phyloP scores from a whole-genome alignment of 2,797 vertebrate species.

The Hybognathus amarus region DNA sequence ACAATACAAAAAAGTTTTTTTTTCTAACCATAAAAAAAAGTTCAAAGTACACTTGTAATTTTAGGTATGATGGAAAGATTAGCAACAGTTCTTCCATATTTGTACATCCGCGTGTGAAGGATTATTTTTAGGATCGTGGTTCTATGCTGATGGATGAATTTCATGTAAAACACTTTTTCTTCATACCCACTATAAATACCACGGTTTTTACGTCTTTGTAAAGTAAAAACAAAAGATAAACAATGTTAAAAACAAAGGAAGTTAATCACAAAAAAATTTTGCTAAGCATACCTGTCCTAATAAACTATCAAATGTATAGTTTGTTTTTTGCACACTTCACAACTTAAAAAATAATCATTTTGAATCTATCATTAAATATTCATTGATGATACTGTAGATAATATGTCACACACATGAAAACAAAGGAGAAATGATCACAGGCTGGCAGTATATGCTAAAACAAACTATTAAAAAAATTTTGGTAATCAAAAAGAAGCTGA shows the following conservation, averaged over 20 bases:
- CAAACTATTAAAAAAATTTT: neutral
- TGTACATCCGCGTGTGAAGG: neutral
- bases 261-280: neutral
- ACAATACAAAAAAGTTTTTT: conserved; percentile 65
- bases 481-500: neutral
- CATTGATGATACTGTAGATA: neutral
- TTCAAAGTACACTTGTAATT: neutral
- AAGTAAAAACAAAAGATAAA: neutral
- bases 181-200: neutral
- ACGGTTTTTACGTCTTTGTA: neutral
- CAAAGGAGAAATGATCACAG: neutral
- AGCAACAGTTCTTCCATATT: too few relatives aligned
- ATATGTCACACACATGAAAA: neutral
- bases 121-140: too few relatives aligned
- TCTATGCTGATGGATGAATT: too few relatives aligned
- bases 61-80: too few relatives aligned
- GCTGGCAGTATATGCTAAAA: neutral
- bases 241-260: neutral
- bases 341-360: neutral
- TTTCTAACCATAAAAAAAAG: neutral
- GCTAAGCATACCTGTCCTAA: neutral
- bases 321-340: neutral
- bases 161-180: neutral
- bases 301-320: neutral
- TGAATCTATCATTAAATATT: neutral